Base-by-base conservation (phyloP, 2,113 vertebrate genomes). In the Phrynocephalus versicolor region DNA sequence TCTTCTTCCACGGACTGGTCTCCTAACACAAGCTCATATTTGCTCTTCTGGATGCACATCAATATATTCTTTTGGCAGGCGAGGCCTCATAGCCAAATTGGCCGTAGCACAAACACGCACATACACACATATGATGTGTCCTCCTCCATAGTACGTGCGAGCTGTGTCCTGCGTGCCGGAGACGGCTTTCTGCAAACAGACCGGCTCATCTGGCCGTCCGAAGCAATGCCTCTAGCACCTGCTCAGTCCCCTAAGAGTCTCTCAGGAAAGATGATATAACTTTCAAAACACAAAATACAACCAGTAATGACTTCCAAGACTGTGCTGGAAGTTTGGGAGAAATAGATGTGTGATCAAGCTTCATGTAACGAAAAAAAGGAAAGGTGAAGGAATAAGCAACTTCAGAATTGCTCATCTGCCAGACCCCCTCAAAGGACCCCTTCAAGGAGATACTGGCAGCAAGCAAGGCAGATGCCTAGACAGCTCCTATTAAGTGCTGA, bases 21-120 rank as follows among this genome's bases (percentile, higher is more conserved):
- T 84, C 6, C 15, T 86, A 90, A 35, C 51, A n/a, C 77, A 64
- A 70, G 60, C 57, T 90, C 18, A 21, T 35, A 55, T 71, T 88
- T 57, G 27, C 64, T 37, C 39, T 25, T 51, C 0, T 81, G 86
- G 57, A 33, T 65, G 82, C 74, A 13, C 55, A 58, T 69, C 65
- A 55, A 35, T 51, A 73, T 18, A 21, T 57, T 27, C 75, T 45
- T 86, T 85, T 60, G 81, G n/a, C 79, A 77, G 82, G 33, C 67
- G 75, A n/a, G 60, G 55, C n/a, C 79, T 84, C 87, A 64, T 30
- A 75, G 77, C n/a, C 19, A 27, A 51, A 35, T 0, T 25, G 19
- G 35, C 25, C 60, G 30, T 37, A 18, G 19, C 19, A 83, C 33
- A 55, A 35, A 27, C 25, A 64, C 39, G 25, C 0, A 0, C 57